Evolutionary conservation across 2,888 invertebrate genomes (phyloP).

Genomic region (Stenotaenia linearis): DNA sequence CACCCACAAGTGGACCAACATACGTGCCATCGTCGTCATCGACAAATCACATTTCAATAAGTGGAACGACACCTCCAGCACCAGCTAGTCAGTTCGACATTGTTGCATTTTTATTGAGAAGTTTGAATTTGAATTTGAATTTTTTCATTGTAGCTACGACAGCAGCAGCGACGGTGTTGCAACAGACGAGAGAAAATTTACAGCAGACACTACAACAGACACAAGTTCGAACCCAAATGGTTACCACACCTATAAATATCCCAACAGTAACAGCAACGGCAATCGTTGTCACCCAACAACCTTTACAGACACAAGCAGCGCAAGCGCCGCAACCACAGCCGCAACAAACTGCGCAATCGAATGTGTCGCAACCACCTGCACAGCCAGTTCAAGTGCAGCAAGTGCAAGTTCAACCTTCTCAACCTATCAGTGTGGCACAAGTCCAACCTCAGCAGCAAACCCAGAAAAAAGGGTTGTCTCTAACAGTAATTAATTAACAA

Average conservation of each 20-base stretch:
- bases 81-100: conserved; percentile 37
- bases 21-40: conserved; percentile 39
- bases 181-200: conserved; percentile 44
- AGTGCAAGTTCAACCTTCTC: conserved; percentile 29
- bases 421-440: conserved; percentile 28
- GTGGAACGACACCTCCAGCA: conserved; percentile 30
- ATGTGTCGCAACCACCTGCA: conserved; percentile 31
- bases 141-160: conserved; percentile 40
- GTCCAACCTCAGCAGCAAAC: conserved; percentile 24
- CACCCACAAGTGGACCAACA: conserved; percentile 42
- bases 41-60: conserved; percentile 33
- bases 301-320: conserved; percentile 36
- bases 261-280: conserved; percentile 34
- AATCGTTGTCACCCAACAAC: conserved; percentile 35
- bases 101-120: background rate
- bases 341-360: conserved; percentile 36
- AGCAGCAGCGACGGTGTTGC: conserved; percentile 40
- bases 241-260: conserved; percentile 34
- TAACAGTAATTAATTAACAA: conserved; percentile 47
- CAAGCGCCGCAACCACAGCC: conserved; percentile 37
- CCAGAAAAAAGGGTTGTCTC: conserved; percentile 45
- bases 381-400: conserved; percentile 31
- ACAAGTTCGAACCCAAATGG: conserved; percentile 37
- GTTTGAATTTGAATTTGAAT: background rate
- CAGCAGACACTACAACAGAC: conserved; percentile 39